These are phyloP conservation scores for Amiota mariae DNA, from an alignment of 2,888 invertebrate genomes.

Conservation along the genomic window DNA sequence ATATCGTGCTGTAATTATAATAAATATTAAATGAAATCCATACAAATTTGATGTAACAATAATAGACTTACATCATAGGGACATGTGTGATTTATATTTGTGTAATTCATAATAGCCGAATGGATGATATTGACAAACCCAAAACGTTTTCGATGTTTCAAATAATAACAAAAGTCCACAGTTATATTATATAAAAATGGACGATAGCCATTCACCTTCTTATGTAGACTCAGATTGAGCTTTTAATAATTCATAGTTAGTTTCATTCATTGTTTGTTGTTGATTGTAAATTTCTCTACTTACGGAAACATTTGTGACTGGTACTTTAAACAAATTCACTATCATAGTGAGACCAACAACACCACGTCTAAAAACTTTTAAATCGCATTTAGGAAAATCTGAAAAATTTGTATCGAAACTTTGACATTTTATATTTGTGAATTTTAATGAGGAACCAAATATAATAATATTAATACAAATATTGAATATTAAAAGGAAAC, in stretches of 20 bases:
- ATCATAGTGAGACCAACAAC: neutral
- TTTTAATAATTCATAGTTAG: neutral
- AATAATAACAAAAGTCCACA: neutral
- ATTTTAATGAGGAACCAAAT: neutral
- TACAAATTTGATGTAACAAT: no score
- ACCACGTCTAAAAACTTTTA: neutral
- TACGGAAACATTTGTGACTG: neutral
- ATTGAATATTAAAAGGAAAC: no score
- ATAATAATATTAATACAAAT: no score
- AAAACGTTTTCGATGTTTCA: neutral
- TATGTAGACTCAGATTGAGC: neutral
- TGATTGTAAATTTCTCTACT: neutral
- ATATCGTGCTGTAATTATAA: constrained; percentile 2
- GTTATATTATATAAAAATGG: constrained; percentile 5
- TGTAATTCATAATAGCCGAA: neutral
- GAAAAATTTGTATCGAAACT: neutral
- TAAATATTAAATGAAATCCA: no score
- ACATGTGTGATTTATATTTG: constrained; percentile 12
- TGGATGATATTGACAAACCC: neutral
- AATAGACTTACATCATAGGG: constrained; percentile 11
- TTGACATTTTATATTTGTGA: neutral
- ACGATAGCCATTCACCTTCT: neutral
- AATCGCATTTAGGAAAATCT: neutral
- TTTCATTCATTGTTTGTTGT: no score
- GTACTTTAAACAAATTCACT: neutral